These are phyloP conservation scores for Lagenorhynchus albirostris DNA, from an alignment of 2,113 vertebrate genomes.

Conservation along the genomic window DNA sequence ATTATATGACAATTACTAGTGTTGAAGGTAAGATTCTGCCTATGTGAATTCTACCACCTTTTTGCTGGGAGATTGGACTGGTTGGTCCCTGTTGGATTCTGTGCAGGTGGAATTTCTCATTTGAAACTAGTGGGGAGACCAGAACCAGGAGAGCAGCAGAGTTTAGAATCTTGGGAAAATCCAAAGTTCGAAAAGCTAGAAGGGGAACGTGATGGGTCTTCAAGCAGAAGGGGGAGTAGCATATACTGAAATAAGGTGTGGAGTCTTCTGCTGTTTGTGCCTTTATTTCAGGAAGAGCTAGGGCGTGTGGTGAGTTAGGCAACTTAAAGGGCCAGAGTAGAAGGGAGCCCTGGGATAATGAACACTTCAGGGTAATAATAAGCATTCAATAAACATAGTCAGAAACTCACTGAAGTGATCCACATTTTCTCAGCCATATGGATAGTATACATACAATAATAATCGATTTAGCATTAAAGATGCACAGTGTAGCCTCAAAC, in stretches of 20 bases:
- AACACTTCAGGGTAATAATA: not conserved
- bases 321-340: not conserved
- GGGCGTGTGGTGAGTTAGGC: not conserved
- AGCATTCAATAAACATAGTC: not conserved
- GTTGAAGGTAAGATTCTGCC: not conserved
- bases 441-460: not conserved
- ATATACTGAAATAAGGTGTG: not conserved
- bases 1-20: not conserved
- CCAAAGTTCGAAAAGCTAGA: not conserved
- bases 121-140: not conserved
- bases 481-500: not conserved
- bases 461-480: not conserved
- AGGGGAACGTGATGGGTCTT: not conserved
- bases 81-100: not conserved
- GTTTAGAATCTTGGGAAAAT: not conserved
- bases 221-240: not conserved
- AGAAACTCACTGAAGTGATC: not conserved
- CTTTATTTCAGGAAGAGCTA: not conserved
- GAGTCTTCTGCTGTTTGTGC: not conserved
- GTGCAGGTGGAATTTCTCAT: not conserved
- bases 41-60: not conserved
- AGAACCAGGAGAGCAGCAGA: not conserved
- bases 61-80: not conserved
- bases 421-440: not conserved
- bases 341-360: not conserved